phyloP scores from a whole-genome alignment of 2,113 vertebrate species.

The Ageneiosus marmoratus region DNA sequence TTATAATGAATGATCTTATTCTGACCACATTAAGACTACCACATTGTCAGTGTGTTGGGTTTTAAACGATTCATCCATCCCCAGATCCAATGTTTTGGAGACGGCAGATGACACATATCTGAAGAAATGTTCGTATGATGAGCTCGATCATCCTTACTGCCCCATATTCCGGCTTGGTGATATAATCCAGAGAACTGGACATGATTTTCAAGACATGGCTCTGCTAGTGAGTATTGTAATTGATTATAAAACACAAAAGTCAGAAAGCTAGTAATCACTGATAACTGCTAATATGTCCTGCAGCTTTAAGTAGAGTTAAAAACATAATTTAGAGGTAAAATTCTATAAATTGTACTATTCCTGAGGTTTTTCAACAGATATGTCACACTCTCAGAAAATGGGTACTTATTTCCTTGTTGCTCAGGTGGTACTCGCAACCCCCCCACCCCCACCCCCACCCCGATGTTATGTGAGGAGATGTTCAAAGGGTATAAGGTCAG shows the following conservation, averaged over 20 bases:
- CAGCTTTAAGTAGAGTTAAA: background rate
- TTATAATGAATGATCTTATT: background rate
- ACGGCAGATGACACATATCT: slow-evolving; percentile 72
- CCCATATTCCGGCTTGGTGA: slow-evolving; percentile 87
- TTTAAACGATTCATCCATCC: slow-evolving; percentile 31
- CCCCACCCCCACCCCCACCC: no score
- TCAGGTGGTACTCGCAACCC: background rate
- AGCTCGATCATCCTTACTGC: slow-evolving; percentile 77
- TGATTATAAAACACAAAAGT: background rate
- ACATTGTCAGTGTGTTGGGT: background rate
- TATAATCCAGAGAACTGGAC: slow-evolving; percentile 77
- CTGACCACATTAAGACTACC: background rate
- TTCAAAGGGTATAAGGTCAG: no score
- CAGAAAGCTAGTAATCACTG: background rate
- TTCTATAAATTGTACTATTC: background rate
- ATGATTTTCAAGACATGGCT: slow-evolving; percentile 80
- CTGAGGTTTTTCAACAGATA: background rate
- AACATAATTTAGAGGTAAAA: background rate
- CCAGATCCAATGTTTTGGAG: slow-evolving; percentile 82
- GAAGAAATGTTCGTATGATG: slow-evolving; percentile 79
- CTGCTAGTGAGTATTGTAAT: slow-evolving; percentile 68
- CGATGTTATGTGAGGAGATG: no score
- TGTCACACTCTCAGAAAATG: background rate
- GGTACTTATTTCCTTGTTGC: background rate
- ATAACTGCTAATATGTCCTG: background rate